Conservation (phyloP, 2,888 invertebrate genomes). For the Xiphydria camelus region DNA sequence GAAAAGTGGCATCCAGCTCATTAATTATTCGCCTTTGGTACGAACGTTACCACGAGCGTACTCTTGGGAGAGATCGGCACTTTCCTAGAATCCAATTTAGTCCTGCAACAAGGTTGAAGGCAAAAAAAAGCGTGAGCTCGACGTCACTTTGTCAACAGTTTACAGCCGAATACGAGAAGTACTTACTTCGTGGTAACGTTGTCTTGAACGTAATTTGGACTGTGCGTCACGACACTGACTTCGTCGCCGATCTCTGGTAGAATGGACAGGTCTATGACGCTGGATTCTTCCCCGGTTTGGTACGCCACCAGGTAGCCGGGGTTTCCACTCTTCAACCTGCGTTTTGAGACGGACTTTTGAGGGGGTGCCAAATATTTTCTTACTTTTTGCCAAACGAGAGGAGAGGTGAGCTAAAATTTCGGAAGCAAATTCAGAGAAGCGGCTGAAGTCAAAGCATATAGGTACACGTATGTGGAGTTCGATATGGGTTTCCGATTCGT, state of each 20-base stretch:
- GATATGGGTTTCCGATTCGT: too few relatives aligned
- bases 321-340: conserved; percentile 73
- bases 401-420: too few relatives aligned
- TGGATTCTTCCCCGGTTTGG: conserved; percentile 64
- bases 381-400: too few relatives aligned
- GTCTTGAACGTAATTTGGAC: conserved; percentile 58
- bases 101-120: conserved; percentile 59
- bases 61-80: conserved; percentile 67
- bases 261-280: conserved; percentile 63
- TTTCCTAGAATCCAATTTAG: conserved; percentile 62
- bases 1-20: too few relatives aligned
- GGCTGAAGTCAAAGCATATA: too few relatives aligned
- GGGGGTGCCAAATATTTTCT: too few relatives aligned
- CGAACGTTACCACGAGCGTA: conserved; percentile 71
- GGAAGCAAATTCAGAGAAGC: too few relatives aligned
- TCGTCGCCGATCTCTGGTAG: conserved; percentile 62
- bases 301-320: conserved; percentile 75
- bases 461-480: too few relatives aligned
- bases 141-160: conserved; percentile 5
- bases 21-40: conserved; percentile 59
- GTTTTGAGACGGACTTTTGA: too few relatives aligned
- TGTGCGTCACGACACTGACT: conserved; percentile 65
- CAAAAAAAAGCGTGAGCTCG: too few relatives aligned
- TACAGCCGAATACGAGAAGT: conserved; percentile 8
- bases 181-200: conserved; percentile 42